Percentiles rank a stretch among this genome's conserved stretches.
Conservation (phyloP, 1,140 invertebrate species). For the Anoplolepis gracilipes region DNA sequence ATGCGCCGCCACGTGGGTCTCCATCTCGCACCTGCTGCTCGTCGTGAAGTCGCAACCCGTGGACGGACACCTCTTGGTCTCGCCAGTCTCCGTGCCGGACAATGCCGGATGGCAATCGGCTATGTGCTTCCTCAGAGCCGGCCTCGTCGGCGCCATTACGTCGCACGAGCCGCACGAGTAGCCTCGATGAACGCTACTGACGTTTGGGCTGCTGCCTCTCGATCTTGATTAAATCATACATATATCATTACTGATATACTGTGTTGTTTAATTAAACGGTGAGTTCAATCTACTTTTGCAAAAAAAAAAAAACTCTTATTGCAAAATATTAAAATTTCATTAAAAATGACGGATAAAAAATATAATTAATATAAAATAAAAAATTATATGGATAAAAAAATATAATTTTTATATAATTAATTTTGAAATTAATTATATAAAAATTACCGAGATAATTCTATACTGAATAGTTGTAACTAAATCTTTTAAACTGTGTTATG, state of each 20-base stretch:
- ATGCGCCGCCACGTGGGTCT: constrained; percentile 83
- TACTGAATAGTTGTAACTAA: no score
- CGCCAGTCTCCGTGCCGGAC: constrained; percentile 73
- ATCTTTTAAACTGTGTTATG: no score
- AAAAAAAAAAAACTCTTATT: no score
- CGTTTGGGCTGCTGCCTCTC: constrained; percentile 81
- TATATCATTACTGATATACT: not conserved
- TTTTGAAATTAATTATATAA: no score
- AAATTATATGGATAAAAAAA: no score
- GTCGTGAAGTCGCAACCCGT: constrained; percentile 83
- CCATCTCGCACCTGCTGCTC: constrained; percentile 82
- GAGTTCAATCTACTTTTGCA: no score
- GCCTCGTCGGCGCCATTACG: constrained; percentile 80
- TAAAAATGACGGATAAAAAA: no score
- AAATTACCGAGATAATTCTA: no score
- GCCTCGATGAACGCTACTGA: constrained; percentile 74
- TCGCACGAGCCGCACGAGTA: constrained; percentile 83
- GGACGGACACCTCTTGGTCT: constrained; percentile 81
- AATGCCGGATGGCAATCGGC: constrained; percentile 79
- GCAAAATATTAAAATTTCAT: no score
- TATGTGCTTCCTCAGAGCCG: constrained; percentile 82
- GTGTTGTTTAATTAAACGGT: no score
- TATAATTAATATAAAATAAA: no score
- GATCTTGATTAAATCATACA: constrained; percentile 73
- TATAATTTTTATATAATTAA: no score